Evolutionary conservation across 2,888 invertebrate species (phyloP), one percentile per base, ranked within the genome.

Genomic region (Ichneumoninae sp.): DNA sequence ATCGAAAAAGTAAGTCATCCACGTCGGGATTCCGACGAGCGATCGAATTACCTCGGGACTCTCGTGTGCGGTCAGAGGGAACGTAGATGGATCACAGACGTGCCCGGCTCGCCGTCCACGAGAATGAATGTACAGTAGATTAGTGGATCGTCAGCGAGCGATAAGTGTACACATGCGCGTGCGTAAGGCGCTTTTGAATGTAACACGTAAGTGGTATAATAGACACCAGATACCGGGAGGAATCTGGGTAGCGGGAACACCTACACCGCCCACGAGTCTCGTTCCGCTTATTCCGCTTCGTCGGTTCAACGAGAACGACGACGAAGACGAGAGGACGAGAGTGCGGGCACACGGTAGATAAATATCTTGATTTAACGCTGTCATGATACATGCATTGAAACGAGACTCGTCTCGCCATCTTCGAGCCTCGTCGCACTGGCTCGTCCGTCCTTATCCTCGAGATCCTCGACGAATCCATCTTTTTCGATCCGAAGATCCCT

Each of bases 291-390:
- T 76, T 60, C 36, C 57, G 22, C 70, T 75, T 75, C 60, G 74
- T 7, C 60, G 60, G 33, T 33, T 63, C 60, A 63, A 63, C 60
- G 60, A 60, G 60, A 60, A 60, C 70, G 36, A 78, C 78, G 40
- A 40, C 8, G 40, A 40, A 2, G 77, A 60, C 81, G 78, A 69
- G 54, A 54, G 68, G 70, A 76, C 78, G 70, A 73, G 83, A 83
- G 79, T 73, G 69, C 83, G 60, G 66, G 52, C 44, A 44, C 50
- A 74, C 76, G 69, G 80, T 78, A 84, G 83, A 81, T 81, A 73
- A 73, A 81, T 75, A 83, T 84, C 83, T 81, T 81, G 81, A 77
- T 81, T 83, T 69, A 81, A 81, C 73, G 83, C 73, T 81, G 81
- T 81, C 81, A 83, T 68, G 80, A 76, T 76, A 60, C 54, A 74